Base-by-base conservation (phyloP, 2,888 invertebrate species). In the Sinhomidia bicolor region DNA sequence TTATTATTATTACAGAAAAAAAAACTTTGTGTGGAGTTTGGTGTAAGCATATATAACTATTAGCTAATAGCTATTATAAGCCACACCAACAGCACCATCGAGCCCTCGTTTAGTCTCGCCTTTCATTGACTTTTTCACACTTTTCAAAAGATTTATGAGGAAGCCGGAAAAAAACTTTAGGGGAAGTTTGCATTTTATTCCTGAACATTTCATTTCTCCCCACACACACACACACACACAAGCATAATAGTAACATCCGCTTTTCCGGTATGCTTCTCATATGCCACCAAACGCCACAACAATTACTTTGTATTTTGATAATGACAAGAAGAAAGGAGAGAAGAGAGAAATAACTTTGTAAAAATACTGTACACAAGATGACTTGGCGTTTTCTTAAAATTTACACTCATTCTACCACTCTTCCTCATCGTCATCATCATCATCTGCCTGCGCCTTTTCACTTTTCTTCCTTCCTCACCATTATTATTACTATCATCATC, bases 121-220 rank as follows among this genome's bases (percentile, higher is more conserved):
- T 68, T 68, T 82, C 82, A 82, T 82, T 68, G 68, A 82, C 41
- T 82, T 68, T 68, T 82, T 68, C 51, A 44, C 65, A 68, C 36
- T 82, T 51, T 14, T 71, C 71, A 41, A 68, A 82, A 82, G 82
- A 82, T 82, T 82, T 82, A 82, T 82, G 82, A 32, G 82, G 82
- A 68, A 82, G 68, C 71, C 44, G 23, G 44, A n/a, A n/a, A 71
- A 71, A 71, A 71, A 41, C 26, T 44, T 26, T 23, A 71, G 71
- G 71, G 82, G 82, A 71, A 82, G 82, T 82, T 65, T 81, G 81
- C 81, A 82, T 83, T 83, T 83, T 71, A 82, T 32, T 82, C 65
- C 78, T 57, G 7, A 57, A 57, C 57, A 26, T 14, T 68, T 47
- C 81, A 17, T 65, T 51, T 74, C 36, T 65, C 41, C 23, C 41